These are phyloP conservation scores for Volucella inflata DNA, from an alignment of 2,888 invertebrate species.

Conservation along the genomic window DNA sequence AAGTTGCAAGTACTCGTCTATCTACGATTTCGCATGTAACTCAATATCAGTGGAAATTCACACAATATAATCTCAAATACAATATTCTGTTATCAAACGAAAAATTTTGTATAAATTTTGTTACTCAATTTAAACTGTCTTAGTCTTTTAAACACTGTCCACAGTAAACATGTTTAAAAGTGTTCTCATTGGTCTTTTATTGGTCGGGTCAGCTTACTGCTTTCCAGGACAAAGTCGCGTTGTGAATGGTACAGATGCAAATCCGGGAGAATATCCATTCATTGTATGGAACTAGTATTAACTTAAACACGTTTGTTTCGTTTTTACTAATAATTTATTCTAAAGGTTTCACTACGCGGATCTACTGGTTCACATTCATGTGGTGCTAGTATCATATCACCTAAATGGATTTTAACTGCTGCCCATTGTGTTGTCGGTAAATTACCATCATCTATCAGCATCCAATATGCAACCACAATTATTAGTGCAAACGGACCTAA, in stretches of 20 bases:
- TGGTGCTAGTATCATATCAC: constrained; percentile 80
- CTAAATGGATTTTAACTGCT: constrained; percentile 81
- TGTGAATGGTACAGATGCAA: constrained; percentile 81
- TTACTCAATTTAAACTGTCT: background rate
- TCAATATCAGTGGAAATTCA: background rate
- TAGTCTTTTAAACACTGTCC: background rate
- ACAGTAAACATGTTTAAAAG: constrained; percentile 16
- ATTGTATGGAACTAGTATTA: constrained; percentile 76
- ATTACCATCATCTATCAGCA: constrained; percentile 76
- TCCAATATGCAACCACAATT: constrained; percentile 80
- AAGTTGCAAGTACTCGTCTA: background rate
- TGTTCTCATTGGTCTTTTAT: constrained; percentile 26
- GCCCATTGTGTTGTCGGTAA: constrained; percentile 80
- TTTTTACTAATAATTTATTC: background rate
- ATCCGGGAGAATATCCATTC: constrained; percentile 79
- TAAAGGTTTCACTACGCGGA: constrained; percentile 55
- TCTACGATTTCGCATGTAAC: background rate
- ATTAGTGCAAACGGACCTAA: constrained; percentile 78
- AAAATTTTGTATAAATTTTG: constrained; percentile 17
- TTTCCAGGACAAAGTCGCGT: constrained; percentile 78
- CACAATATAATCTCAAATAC: background rate
- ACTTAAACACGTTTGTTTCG: background rate
- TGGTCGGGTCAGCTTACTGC: constrained; percentile 65
- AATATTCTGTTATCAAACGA: constrained; percentile 6
- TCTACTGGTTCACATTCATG: constrained; percentile 78